Evolutionary conservation across 2,113 vertebrate species (phyloP), one percentile per base, ranked within the genome.

Genomic region (Potamarius usumacintae): DNA sequence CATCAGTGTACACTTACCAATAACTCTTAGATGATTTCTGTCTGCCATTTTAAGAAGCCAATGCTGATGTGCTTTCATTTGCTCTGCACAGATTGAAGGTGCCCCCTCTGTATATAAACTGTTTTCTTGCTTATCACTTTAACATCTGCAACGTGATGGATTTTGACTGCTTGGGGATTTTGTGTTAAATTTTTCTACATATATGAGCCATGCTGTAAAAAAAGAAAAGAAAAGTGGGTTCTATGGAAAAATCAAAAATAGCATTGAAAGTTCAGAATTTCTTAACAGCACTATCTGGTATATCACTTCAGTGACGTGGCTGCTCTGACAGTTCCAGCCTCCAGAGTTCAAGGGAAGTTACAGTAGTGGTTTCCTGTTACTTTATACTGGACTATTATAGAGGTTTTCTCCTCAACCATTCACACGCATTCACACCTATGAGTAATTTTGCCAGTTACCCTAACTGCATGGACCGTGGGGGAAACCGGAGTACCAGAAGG

Each of bases 91-190:
- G 80, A 63, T 63, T 53, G 18, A 62, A 22, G 15, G n/a, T 34
- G 9, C 22, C 17, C 1, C 42, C n/a, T 34, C n/a, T 50, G 76
- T 90, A 88, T 90, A 62, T 90, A 90, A 83, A 71, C 67, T 48
- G 77, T 85, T 71, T 25, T 77, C 27, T 85, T 58, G 52, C 58
- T 74, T 20, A 84, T 80, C 53, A 8, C 11, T 76, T 62, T 34
- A 76, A 53, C 9, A 87, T 87, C 80, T 30, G 14, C 12, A 22
- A 11, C 25, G 8, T 81, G 30, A 67, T 67, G 4, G 57, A 53
- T 52, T 67, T 52, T 52, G 34, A 12, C 42, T 85, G 22, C 20
- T 69, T 83, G 86, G 86, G 69, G 80, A n/a, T 82, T 87, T 82
- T 52, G 7, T 2, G 0, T 22, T 74, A 3, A 4, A 22, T 1